Base-by-base conservation (phyloP, 1,140 invertebrate genomes). In the honey bee (Apis mellifera) region DNA sequence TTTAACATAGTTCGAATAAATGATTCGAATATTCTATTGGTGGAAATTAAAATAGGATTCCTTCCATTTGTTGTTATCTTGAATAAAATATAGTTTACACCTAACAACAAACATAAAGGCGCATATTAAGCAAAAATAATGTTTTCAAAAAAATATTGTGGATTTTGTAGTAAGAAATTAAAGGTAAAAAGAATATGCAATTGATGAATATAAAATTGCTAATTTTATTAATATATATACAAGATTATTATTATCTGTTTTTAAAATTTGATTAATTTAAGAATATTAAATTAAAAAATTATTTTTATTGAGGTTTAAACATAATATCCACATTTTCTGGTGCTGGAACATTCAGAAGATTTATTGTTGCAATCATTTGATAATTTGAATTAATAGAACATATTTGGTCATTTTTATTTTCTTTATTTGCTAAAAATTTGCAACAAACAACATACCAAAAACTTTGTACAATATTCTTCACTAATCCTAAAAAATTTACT, bases 401-500 rank as follows among this genome's bases (percentile, higher is more conserved):
- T 60, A 66, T 84, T 69, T 76, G 60, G 32, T 86, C 59, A 57
- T 76, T 74, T 72, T 84, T 79, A 11, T 17, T 42, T 42, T 87
- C 83, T 23, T 83, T 32, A 13, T 75, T 71, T 42, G 80, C 62
- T 9, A 90, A 65, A 84, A 92, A 92, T 79, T 92, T 93, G 71
- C 92, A 94, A 19, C 78, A 92, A 7, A 93, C 62, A 71, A 94
- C 75, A 78, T 92, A 91, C 89, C 92, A 93, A 60, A 93, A 88
- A 54, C 89, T 86, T 86, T 94, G 93, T 23, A 94, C 91, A 69
- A 93, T 71, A 89, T 86, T 94, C 71, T 94, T 95, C 75, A 95
- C 71, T 69, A 95, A 84, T 82, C 94, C 94, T 94, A 81, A 21
- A 92, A 91, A 89, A 57, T 75, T 70, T 52, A 66, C 23, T 48